These are phyloP conservation scores for Antheraea assamensis DNA, from an alignment of 2,888 invertebrate species.

Conservation along the genomic window DNA sequence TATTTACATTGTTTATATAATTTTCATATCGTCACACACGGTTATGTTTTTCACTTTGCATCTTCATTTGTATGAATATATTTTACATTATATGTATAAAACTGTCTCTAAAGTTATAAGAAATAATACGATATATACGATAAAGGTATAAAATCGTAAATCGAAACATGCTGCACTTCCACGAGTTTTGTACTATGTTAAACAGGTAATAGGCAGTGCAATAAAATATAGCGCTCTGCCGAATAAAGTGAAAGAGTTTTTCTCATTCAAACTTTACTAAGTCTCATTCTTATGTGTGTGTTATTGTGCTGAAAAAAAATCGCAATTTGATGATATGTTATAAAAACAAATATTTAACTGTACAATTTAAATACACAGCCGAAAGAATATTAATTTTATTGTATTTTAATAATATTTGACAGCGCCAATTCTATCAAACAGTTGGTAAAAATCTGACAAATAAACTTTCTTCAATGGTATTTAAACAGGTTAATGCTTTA, in stretches of 20 bases:
- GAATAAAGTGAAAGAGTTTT: not conserved
- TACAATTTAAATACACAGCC: constrained; percentile 27
- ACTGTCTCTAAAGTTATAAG: not conserved
- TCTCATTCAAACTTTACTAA: constrained; percentile 31
- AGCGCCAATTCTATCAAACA: not conserved
- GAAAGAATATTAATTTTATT: constrained; percentile 18
- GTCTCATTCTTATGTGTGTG: not conserved
- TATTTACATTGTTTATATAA: constrained; percentile 49
- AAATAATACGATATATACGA: not conserved
- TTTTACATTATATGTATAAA: not conserved
- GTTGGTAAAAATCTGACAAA: not conserved
- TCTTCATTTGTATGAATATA: not conserved
- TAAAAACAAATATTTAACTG: constrained; percentile 12
- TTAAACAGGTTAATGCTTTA: not conserved
- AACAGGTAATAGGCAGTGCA: constrained; percentile 73
- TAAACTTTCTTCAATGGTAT: not conserved
- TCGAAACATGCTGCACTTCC: not conserved
- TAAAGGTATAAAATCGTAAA: not conserved
- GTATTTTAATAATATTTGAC: not conserved
- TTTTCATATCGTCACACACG: constrained; percentile 42
- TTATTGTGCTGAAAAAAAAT: not conserved
- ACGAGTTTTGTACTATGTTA: constrained; percentile 74
- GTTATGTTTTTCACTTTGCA: not conserved
- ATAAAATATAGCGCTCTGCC: not conserved
- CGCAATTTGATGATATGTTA: not conserved